phyloP scores from a whole-genome alignment of 2,797 vertebrate genomes.

The Stomatorhinus walkeri region DNA sequence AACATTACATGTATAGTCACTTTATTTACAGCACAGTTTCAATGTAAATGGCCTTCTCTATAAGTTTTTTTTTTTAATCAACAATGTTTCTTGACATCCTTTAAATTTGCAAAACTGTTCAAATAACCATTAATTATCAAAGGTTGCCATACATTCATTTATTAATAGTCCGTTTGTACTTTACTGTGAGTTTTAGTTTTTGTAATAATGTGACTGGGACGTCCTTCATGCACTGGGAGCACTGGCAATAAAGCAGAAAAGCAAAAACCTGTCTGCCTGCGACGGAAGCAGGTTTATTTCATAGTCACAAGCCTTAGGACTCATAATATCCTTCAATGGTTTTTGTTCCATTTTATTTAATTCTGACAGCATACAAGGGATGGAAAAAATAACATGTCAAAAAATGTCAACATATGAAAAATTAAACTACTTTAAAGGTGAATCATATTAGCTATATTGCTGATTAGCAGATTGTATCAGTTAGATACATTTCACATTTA shows the following conservation, averaged over 20 bases:
- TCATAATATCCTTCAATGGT: not conserved
- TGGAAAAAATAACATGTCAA: not conserved
- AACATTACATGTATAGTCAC: conserved; percentile 25
- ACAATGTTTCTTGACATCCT: conserved; percentile 33
- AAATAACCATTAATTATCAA: not conserved
- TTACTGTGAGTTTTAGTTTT: not conserved
- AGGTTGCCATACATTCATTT: not conserved
- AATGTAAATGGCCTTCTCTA: conserved; percentile 29
- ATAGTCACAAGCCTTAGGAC: not conserved
- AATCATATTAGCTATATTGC: not conserved
- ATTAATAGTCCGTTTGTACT: not conserved
- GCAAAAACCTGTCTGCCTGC: not conserved
- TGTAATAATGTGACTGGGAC: not conserved
- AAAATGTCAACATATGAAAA: not conserved
- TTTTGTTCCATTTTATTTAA: not conserved
- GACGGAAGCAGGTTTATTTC: not conserved
- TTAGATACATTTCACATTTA: not conserved
- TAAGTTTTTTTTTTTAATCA: conserved; percentile 33
- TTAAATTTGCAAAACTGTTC: not conserved
- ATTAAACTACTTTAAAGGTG: not conserved
- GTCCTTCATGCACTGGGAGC: not conserved
- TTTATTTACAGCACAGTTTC: conserved; percentile 59
- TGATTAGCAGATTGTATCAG: not conserved
- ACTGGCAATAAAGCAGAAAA: not conserved
- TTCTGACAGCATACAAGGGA: not conserved